Conservation (phyloP, 2,888 invertebrate genomes). For the Craniophora ligustri region DNA sequence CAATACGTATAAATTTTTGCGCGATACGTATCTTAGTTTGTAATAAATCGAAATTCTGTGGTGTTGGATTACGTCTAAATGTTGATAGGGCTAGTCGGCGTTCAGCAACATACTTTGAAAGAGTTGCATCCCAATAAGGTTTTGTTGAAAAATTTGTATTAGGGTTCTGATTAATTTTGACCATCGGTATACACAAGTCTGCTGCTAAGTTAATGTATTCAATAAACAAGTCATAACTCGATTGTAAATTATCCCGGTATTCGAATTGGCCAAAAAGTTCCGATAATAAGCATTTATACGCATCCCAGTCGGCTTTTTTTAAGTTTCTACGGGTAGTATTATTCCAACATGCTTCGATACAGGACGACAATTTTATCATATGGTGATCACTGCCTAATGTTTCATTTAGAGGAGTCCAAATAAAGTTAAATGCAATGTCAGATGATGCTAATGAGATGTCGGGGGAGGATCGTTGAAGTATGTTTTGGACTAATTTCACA, state of each 20-base stretch:
- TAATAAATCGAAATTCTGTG: neutral
- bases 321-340: slow-evolving; percentile 7
- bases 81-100: slow-evolving; percentile 15
- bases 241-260: neutral
- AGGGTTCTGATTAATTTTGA: slow-evolving; percentile 7
- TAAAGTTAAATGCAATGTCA: slow-evolving; percentile 32
- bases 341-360: neutral
- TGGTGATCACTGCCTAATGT: slow-evolving; percentile 37
- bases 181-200: slow-evolving; percentile 13
- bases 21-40: neutral
- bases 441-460: slow-evolving; percentile 32
- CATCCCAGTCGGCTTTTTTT: slow-evolving; percentile 21
- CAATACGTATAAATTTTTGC: neutral
- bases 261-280: neutral
- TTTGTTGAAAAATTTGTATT: slow-evolving; percentile 3
- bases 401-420: slow-evolving; percentile 33
- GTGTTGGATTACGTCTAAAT: slow-evolving; percentile 24
- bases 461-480: slow-evolving; percentile 33
- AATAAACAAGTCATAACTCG: neutral
- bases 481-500: neutral
- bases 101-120: slow-evolving; percentile 17
- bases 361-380: slow-evolving; percentile 18
- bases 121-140: slow-evolving; percentile 2
- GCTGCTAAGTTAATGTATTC: slow-evolving; percentile 13
- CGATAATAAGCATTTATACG: slow-evolving; percentile 5